Evolutionary conservation across 1,140 invertebrate genomes (phyloP).

Genomic region (Globodera rostochiensis): DNA sequence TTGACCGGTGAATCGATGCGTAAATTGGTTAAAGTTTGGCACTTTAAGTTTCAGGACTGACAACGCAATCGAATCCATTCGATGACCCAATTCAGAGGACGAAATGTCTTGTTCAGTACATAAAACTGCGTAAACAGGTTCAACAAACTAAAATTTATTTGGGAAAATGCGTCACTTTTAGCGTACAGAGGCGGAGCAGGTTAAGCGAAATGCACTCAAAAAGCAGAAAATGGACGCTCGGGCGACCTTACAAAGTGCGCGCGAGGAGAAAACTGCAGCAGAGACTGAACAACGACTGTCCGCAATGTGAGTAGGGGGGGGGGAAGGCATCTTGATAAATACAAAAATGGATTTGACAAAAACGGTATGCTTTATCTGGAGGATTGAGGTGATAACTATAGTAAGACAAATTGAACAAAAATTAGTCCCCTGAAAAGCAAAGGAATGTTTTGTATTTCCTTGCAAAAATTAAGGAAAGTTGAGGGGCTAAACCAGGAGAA

Average conservation of each 20-base stretch:
- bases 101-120: slow-evolving; percentile 36
- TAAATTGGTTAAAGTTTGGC: not conserved
- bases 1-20: not conserved
- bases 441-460: too few species aligned
- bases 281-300: slow-evolving; percentile 7
- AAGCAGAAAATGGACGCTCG: slow-evolving; percentile 44
- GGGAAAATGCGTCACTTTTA: not conserved
- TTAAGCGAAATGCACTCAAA: slow-evolving; percentile 40
- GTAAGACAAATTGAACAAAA: too few species aligned
- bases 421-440: too few species aligned
- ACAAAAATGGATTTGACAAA: too few species aligned
- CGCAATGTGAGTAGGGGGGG: not conserved
- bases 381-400: too few species aligned
- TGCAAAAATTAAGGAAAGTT: not conserved
- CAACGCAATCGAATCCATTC: slow-evolving; percentile 28
- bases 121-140: slow-evolving; percentile 32
- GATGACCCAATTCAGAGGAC: slow-evolving; percentile 38
- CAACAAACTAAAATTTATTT: not conserved
- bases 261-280: slow-evolving; percentile 15
- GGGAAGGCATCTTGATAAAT: not conserved
- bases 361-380: too few species aligned
- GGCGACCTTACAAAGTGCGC: slow-evolving; percentile 32
- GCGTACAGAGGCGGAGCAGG: slow-evolving; percentile 36
- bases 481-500: slow-evolving; percentile 12
- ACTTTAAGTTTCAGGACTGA: not conserved